Evolutionary conservation across 2,888 invertebrate genomes (phyloP), one percentile per base, ranked within the genome.

Genomic region (Melanostoma scalare): DNA sequence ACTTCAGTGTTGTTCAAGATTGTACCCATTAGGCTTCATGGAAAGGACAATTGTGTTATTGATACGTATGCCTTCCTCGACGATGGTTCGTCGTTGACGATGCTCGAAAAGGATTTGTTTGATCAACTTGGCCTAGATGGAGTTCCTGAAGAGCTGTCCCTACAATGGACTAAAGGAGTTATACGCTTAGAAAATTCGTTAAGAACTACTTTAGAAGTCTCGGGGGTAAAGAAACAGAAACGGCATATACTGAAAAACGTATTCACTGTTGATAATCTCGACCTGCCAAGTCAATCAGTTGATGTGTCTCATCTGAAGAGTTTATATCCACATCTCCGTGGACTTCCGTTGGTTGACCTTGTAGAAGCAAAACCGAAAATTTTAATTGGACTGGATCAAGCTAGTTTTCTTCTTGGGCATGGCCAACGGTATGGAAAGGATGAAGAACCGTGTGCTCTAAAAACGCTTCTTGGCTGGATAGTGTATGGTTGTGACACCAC

Each of bases 121-220:
- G 35, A 71, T 31, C 61, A 77, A 0, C 42, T 77, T 4, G 42
- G 44, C 1, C 50, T 71, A 6, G 40, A 36, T 5, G 77, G 61
- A 2, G 40, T 6, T 40, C 44, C 60, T 9, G 53, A 78, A 38
- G 35, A 58, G 3, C 20, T 72, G 4, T 48, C 60, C 4, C 36
- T 76, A 0, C 76, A 52, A 9, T 76, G 76, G 68, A 69, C 68
- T 4, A 76, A 76, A 20, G 63, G 50, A 2, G 58, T 65, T 4
- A n/a, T 6, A 2, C 42, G 65, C 9, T 1, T n/a, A 3, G 58
- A 72, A 4, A n/a, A 63, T 38, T 72, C 60, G 0, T 56, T 60
- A 8, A n/a, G 71, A 2, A 63, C 61, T 0, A 33, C 35, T 1
- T 31, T 68, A 9, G 31, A 31, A 8, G 44, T 76, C 1, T 60